Conservation (phyloP, 2,113 vertebrate species). For the Heteronetta atricapilla region DNA sequence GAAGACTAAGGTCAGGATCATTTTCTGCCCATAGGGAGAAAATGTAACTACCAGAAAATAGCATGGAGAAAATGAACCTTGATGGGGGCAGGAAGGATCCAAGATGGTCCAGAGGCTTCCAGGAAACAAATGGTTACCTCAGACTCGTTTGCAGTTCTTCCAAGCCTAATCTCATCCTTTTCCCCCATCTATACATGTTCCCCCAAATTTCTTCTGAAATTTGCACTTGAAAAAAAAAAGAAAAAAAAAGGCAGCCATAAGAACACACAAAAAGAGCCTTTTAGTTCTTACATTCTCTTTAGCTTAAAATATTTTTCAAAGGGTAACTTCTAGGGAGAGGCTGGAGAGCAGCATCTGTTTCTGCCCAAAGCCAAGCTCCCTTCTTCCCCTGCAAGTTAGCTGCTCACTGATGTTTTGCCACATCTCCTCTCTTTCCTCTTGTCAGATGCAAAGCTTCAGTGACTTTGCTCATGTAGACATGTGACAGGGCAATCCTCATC, state of each 20-base stretch:
- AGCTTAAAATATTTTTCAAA: background rate
- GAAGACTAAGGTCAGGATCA: background rate
- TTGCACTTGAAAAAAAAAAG: background rate
- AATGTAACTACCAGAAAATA: background rate
- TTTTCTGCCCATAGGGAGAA: background rate
- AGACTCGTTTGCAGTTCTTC: background rate
- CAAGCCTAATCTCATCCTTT: background rate
- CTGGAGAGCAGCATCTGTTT: background rate
- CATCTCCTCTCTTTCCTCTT: background rate
- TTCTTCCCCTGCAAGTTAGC: background rate
- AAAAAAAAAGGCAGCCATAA: background rate
- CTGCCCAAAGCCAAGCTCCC: background rate
- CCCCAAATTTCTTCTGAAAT: background rate
- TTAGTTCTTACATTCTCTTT: background rate
- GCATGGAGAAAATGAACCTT: background rate
- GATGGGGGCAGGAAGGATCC: background rate
- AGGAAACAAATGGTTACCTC: background rate
- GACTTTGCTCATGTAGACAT: background rate
- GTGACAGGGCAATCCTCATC: background rate
- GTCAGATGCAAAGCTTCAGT: background rate
- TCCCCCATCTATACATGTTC: background rate
- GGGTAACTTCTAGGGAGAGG: background rate
- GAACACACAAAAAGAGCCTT: background rate
- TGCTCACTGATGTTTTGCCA: background rate
- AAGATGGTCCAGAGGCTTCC: background rate